A percentile compares a stretch with the other conserved stretches of the same genome.
These are phyloP conservation scores for Aythya baeri DNA, from an alignment of 2,113 vertebrate species.

Conservation along the genomic window DNA sequence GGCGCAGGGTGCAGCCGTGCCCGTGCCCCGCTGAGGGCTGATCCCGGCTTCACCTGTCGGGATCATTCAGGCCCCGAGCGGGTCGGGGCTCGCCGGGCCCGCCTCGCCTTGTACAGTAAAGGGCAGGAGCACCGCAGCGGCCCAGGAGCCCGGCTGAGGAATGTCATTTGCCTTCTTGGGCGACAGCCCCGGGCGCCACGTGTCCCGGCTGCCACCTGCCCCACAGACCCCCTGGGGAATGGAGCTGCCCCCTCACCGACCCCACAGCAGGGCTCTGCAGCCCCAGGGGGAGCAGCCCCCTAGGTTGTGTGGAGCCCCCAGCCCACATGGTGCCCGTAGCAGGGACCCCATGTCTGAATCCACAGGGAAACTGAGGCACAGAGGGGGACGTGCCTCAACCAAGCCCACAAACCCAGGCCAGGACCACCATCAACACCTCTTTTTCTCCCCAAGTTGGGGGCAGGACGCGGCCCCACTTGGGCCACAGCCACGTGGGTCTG, in stretches of 20 bases:
- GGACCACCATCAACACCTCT: rapidly evolving
- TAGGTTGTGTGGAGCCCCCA: neutral
- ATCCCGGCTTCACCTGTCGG: conserved; percentile 40
- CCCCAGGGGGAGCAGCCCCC: rapidly evolving
- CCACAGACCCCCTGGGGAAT: rapidly evolving
- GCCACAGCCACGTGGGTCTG: rapidly evolving
- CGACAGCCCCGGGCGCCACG: neutral
- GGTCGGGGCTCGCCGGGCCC: neutral
- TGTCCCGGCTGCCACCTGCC: neutral
- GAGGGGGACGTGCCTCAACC: rapidly evolving
- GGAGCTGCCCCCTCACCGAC: neutral
- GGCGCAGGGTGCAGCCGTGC: neutral
- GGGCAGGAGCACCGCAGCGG: conserved; percentile 27
- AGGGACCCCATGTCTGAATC: rapidly evolving
- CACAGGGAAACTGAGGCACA: neutral
- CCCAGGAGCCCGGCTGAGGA: neutral
- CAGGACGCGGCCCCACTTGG: rapidly evolving
- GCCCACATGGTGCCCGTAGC: rapidly evolving
- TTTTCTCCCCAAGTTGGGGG: rapidly evolving
- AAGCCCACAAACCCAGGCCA: rapidly evolving
- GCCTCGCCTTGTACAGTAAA: conserved; percentile 62
- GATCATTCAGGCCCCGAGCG: conserved; percentile 41
- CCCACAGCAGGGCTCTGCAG: rapidly evolving
- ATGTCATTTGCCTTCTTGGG: neutral
- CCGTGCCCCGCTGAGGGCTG: neutral